These are phyloP conservation scores for Hozukius guyotensis DNA, from an alignment of 2,797 vertebrate genomes.

Conservation along the genomic window DNA sequence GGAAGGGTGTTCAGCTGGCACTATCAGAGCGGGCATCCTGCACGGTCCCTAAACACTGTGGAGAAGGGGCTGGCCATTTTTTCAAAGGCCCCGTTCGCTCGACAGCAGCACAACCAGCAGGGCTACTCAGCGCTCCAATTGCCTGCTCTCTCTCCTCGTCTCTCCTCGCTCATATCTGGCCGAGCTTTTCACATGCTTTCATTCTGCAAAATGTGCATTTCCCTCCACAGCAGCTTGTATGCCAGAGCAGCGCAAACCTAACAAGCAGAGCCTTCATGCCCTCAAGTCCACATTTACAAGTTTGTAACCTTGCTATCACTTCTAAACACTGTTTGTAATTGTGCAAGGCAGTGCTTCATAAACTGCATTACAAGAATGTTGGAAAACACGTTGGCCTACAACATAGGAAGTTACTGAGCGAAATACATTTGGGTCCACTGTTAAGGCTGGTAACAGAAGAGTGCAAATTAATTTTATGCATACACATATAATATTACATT, in stretches of 20 bases:
- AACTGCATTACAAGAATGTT: slow-evolving; percentile 66
- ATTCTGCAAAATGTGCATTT: slow-evolving; percentile 75
- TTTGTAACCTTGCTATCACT: slow-evolving; percentile 74
- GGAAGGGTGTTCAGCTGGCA: slow-evolving; percentile 84
- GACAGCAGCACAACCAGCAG: slow-evolving; percentile 73
- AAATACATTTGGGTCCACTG: slow-evolving; percentile 32
- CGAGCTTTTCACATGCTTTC: slow-evolving; percentile 72
- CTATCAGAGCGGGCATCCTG: slow-evolving; percentile 85
- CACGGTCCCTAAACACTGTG: slow-evolving; percentile 85
- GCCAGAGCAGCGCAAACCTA: slow-evolving; percentile 67
- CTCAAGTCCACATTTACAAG: slow-evolving; percentile 72
- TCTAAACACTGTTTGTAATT: slow-evolving; percentile 73
- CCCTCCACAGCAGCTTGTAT: slow-evolving; percentile 54
- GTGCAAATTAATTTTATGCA: slow-evolving; percentile 15
- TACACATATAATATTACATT: neutral
- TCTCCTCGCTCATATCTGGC: slow-evolving; percentile 66
- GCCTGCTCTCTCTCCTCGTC: slow-evolving; percentile 63
- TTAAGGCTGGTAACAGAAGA: slow-evolving; percentile 1
- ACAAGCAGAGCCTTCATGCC: slow-evolving; percentile 74
- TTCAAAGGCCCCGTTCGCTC: slow-evolving; percentile 71
- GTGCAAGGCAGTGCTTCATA: slow-evolving; percentile 56
- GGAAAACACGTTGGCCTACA: slow-evolving; percentile 30
- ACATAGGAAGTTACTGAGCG: slow-evolving; percentile 11
- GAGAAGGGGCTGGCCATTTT: slow-evolving; percentile 82
- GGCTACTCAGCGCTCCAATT: slow-evolving; percentile 69